Conservation (phyloP, 2,113 vertebrate species). For the Sturnus vulgaris region DNA sequence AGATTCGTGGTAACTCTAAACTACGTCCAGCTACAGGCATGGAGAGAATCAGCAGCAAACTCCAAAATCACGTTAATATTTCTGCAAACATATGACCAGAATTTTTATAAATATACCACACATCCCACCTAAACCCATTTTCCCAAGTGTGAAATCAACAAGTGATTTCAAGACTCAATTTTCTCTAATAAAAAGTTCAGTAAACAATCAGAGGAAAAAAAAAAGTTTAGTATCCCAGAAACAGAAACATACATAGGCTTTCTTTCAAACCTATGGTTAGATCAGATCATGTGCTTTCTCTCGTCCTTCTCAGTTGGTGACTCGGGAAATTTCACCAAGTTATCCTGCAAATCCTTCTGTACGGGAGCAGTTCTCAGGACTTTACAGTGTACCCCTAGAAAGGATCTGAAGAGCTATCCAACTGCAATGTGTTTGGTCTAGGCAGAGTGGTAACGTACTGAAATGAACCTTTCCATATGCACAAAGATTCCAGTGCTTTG, state of each 20-base stretch:
- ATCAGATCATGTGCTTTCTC: not conserved
- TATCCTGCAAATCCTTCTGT: accelerated
- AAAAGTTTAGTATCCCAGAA: not conserved
- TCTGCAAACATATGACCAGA: not conserved
- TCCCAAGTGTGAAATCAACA: not conserved
- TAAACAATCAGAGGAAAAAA: not conserved
- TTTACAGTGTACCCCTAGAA: not conserved
- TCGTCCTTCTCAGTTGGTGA: not conserved
- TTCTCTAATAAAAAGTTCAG: not conserved
- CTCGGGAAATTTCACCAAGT: not conserved
- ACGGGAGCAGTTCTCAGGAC: not conserved
- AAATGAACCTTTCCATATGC: not conserved
- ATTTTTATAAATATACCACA: not conserved
- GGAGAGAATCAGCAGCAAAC: not conserved
- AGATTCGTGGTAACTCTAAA: not conserved
- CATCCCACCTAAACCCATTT: not conserved
- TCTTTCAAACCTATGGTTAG: not conserved
- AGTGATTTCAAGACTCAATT: not conserved
- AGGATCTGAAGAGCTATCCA: not conserved
- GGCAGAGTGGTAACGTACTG: not conserved
- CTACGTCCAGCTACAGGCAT: not conserved
- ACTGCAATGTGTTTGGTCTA: not conserved
- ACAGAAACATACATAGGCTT: not conserved
- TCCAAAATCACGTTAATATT: not conserved
- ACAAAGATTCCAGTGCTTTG: not conserved